Conservation (phyloP, 2,797 vertebrate genomes). For the Fistularia tabacaria region DNA sequence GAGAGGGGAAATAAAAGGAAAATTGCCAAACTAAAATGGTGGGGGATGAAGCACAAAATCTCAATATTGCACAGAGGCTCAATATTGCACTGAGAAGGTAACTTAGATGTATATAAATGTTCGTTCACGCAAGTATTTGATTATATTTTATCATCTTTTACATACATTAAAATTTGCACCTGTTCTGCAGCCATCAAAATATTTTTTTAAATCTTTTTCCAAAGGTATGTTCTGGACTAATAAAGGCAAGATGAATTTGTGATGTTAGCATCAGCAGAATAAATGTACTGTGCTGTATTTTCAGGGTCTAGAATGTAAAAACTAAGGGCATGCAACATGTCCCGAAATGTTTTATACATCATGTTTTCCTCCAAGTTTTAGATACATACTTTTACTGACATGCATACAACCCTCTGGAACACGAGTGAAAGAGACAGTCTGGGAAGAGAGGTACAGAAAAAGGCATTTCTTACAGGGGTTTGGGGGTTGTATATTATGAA, state of each 20-base stretch:
- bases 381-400: slow-evolving; percentile 57
- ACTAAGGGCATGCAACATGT: slow-evolving; percentile 10
- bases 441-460: slow-evolving; percentile 34
- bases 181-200: slow-evolving; percentile 42
- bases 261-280: slow-evolving; percentile 6
- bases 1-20: slow-evolving; percentile 3
- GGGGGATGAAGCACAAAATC: slow-evolving; percentile 9
- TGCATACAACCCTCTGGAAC: slow-evolving; percentile 60
- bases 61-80: slow-evolving; percentile 50
- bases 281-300: slow-evolving; percentile 13
- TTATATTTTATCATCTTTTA: slow-evolving; percentile 30
- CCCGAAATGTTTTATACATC: slow-evolving; percentile 34
- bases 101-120: slow-evolving; percentile 52
- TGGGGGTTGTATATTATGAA: slow-evolving; percentile 20
- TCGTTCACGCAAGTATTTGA: slow-evolving; percentile 50
- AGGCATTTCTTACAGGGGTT: slow-evolving; percentile 51
- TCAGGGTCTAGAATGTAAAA: slow-evolving; percentile 17
- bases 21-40: slow-evolving; percentile 33
- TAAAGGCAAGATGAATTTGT: not conserved
- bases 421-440: slow-evolving; percentile 35
- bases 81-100: slow-evolving; percentile 60
- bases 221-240: no score
- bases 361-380: slow-evolving; percentile 27
- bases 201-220: slow-evolving; percentile 17
- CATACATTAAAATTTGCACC: slow-evolving; percentile 28